Conservation (phyloP, 2,113 vertebrate genomes). For the Mustelus asterias region DNA sequence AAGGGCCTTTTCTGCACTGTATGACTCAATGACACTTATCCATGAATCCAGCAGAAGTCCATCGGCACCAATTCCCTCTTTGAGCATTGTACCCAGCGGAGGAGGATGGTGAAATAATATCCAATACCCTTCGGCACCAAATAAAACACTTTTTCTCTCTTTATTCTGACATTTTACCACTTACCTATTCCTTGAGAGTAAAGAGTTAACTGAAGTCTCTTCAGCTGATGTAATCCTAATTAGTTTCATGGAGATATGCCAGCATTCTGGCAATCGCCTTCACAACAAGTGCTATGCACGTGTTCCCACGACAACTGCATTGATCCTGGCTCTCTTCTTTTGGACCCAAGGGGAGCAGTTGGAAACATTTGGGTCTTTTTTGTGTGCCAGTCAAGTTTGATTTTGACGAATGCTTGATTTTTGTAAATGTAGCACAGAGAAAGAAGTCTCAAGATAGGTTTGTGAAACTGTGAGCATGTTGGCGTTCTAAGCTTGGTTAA, state of each 20-base stretch:
- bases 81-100: no score
- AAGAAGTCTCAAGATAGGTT: neutral
- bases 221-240: neutral
- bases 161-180: neutral
- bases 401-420: neutral
- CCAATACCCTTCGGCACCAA: neutral
- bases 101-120: neutral
- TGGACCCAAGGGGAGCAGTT: neutral
- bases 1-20: no score
- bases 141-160: neutral
- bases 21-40: no score
- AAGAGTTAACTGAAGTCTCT: neutral
- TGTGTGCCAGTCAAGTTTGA: neutral
- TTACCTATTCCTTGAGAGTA: neutral
- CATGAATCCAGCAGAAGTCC: no score
- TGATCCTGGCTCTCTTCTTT: neutral
- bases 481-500: neutral
- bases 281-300: neutral
- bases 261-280: neutral
- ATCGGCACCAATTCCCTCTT: no score
- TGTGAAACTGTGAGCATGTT: neutral
- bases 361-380: neutral
- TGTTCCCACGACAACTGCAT: neutral
- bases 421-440: neutral
- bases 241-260: neutral